Conservation (phyloP, 2,797 vertebrate genomes). For the Malacoraja senta region DNA sequence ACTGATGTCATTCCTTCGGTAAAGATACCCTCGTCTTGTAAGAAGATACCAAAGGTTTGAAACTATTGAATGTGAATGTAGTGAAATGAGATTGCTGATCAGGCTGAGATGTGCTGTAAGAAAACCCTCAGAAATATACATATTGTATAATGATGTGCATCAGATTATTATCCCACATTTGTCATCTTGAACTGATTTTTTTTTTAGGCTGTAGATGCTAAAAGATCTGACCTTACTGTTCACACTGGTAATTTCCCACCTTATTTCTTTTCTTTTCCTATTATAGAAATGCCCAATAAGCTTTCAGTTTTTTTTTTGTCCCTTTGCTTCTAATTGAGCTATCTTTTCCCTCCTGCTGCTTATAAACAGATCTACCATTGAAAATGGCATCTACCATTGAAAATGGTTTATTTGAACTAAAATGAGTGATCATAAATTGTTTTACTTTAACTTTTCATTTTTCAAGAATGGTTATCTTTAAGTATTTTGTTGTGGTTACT, state of each 20-base stretch:
- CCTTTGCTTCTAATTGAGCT: background rate
- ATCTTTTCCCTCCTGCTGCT: background rate
- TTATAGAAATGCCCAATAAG: background rate
- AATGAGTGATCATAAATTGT: background rate
- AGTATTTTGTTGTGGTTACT: background rate
- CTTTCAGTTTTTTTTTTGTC: background rate
- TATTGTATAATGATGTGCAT: background rate
- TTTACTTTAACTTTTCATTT: background rate
- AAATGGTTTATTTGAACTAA: background rate
- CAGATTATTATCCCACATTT: background rate
- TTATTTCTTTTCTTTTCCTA: background rate
- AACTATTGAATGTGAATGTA: background rate
- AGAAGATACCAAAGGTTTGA: slow-evolving; percentile 70
- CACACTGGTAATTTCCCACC: background rate
- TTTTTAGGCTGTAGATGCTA: background rate
- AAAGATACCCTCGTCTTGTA: slow-evolving; percentile 66
- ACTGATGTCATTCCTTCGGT: slow-evolving; percentile 76
- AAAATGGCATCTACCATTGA: background rate
- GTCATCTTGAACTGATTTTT: too few species aligned
- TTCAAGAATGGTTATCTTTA: background rate
- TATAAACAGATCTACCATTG: background rate
- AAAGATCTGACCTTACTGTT: background rate
- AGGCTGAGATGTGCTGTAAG: background rate
- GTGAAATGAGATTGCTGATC: background rate
- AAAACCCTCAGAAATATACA: background rate